phyloP scores from a whole-genome alignment of 2,113 vertebrate genomes.

The Erythrolamprus reginae region DNA sequence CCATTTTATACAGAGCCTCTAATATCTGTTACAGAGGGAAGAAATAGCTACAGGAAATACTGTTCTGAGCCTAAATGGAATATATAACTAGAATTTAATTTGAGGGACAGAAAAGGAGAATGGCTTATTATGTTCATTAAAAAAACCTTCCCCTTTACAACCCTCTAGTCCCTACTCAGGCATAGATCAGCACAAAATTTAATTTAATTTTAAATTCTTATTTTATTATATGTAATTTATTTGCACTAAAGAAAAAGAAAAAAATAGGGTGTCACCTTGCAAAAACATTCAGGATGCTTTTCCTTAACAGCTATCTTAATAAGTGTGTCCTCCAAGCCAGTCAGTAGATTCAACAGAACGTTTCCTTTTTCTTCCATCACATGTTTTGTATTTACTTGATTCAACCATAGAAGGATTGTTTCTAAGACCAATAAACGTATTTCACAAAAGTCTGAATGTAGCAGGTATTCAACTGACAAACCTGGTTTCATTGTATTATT shows the following conservation, averaged over 20 bases:
- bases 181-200: not conserved
- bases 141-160: not conserved
- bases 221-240: not conserved
- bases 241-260: not conserved
- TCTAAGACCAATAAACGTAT: slow-evolving; percentile 78
- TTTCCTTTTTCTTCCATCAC: slow-evolving; percentile 26
- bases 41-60: not conserved
- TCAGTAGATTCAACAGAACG: slow-evolving; percentile 49
- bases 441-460: slow-evolving; percentile 78
- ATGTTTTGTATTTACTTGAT: slow-evolving; percentile 36
- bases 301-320: slow-evolving; percentile 77
- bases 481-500: slow-evolving; percentile 23
- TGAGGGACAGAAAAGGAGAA: not conserved
- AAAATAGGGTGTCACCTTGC: slow-evolving; percentile 71
- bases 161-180: not conserved
- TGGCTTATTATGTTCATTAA: not conserved
- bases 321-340: slow-evolving; percentile 64
- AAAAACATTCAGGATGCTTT: slow-evolving; percentile 80
- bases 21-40: slow-evolving; percentile 70
- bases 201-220: not conserved
- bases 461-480: slow-evolving; percentile 60
- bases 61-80: not conserved
- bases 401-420: slow-evolving; percentile 68
- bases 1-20: slow-evolving; percentile 72
- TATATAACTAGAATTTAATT: not conserved